Base-by-base conservation (phyloP, 2,888 invertebrate genomes). In the Seladonia tumulorum region DNA sequence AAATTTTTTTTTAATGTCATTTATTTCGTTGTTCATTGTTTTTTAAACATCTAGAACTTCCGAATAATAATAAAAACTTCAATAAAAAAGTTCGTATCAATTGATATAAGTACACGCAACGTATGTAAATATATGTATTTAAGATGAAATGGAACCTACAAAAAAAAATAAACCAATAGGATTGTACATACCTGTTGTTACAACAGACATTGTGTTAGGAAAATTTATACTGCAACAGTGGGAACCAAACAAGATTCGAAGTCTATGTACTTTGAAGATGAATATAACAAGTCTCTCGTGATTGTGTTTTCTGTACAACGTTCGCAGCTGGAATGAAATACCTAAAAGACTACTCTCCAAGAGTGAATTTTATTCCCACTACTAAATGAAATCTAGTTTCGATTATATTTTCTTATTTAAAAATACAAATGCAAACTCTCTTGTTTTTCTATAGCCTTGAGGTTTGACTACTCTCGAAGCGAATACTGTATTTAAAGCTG, bases 181-280 rank as follows among this genome's bases (percentile, higher is more conserved):
- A 29, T 74, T 63, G 42, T n/a, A 79, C 79, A 12, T 90, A 90
- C 90, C 90, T 87, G 91, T 91, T 10, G 90, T 90, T 76, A 47
- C 39, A 29, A 79, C 22, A 18, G 90, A 87, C 90, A 90, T 90
- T 10, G 73, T 85, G 68, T 2, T 75, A 78, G 39, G 3, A 45
- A 25, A 53, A 63, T 72, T 53, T 57, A 35, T 74, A 16, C 14
- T 70, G 29, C 5, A 70, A 74, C 22, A 63, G n/a, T 22, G 4
- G 45, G 53, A 71, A 1, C 35, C n/a, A 70, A 76, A 18, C 35
- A 68, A 16, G 35, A 29, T 1, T 14, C 25, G 5, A 68, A 60
- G 47, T 29, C 60, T 16, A 5, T 39, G 22, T 22, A 10, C 35
- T 39, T 10, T 68, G 10, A n/a, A n/a, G n/a, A n/a, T n/a, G 8